Base-by-base conservation (phyloP, 2,113 vertebrate species). In the Xiphophorus hellerii region DNA sequence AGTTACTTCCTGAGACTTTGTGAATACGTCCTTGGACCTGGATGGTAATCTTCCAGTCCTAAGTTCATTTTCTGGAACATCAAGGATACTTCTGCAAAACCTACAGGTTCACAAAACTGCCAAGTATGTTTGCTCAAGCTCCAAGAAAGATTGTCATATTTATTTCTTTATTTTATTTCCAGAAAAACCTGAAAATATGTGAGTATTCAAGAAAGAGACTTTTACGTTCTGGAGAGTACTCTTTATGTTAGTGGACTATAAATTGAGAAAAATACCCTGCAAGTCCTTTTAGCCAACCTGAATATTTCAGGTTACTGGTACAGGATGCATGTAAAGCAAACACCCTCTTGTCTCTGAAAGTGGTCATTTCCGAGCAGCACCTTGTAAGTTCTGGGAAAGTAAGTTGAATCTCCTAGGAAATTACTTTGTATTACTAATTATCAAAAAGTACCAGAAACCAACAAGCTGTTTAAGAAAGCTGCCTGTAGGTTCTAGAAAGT, bases 401-500 rank as follows among this genome's bases (percentile, higher is more conserved):
- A 48, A 48, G 17, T 17, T 48, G 44, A 48, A 42, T 13, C 14
- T 42, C 14, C 3, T 14, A 42, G 39, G 39, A 42, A 48, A 48
- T 15, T 4, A 48, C 14, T 5, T 5, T 17, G 44, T 20, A 5
- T 20, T 4, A 20, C 4, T 2, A 48, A 48, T 17, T 48, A 7
- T 6, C 44, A 20, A 48, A 48, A 42, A 42, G 39, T 42, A 15
- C 39, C 39, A 42, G 39, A 42, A 42, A 42, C 15, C 5, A 20
- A 44, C 42, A 44, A 44, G 44, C 17, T 20, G 15, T 20, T 17
- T 48, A 6, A 44, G 12, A 17, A 48, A 48, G 17, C 44, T 5
- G 44, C 44, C 1, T 17, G 44, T 48, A 20, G 44, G 44, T 48
- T 58, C 25, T n/a, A 82, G n/a, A 87, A 30, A 84, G 69, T 67